Conservation (phyloP, 1,140 invertebrate species). For the Penaeus chinensis region DNA sequence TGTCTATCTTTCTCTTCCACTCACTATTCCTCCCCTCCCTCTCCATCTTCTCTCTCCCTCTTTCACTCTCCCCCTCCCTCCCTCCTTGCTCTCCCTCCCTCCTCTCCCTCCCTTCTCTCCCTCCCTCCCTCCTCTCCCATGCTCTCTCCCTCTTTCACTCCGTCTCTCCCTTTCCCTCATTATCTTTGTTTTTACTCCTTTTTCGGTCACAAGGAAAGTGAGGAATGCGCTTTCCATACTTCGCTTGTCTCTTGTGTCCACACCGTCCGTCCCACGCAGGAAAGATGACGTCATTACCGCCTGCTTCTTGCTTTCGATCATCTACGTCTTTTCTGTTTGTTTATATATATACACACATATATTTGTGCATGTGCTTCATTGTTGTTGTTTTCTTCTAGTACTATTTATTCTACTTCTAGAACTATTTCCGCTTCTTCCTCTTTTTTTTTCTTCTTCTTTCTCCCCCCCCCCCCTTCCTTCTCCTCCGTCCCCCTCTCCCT, state of each 20-base stretch:
- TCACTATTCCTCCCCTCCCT: background rate
- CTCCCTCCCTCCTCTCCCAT: background rate
- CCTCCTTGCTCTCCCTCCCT: background rate
- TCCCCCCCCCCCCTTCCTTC: no score
- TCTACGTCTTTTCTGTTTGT: background rate
- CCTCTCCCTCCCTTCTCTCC: background rate
- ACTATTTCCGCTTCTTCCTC: no score
- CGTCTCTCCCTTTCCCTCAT: constrained; percentile 4
- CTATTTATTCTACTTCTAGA: background rate
- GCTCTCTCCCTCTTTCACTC: background rate
- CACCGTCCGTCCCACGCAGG: no score
- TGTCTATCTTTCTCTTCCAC: no score
- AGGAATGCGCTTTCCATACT: no score
- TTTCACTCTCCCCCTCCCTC: background rate
- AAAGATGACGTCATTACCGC: no score
- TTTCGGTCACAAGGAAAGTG: background rate
- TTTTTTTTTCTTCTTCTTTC: no score
- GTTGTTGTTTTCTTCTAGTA: background rate
- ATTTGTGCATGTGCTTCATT: background rate
- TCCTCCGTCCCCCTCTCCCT: background rate
- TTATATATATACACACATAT: background rate
- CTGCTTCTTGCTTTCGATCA: no score
- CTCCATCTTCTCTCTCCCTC: background rate
- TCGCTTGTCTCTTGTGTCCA: no score
- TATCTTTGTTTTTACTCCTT: background rate